A percentile compares a stretch with the other conserved stretches of the same genome.
Evolutionary conservation across 2,797 vertebrate genomes (phyloP).

Genomic region (Scyliorhinus canicula): DNA sequence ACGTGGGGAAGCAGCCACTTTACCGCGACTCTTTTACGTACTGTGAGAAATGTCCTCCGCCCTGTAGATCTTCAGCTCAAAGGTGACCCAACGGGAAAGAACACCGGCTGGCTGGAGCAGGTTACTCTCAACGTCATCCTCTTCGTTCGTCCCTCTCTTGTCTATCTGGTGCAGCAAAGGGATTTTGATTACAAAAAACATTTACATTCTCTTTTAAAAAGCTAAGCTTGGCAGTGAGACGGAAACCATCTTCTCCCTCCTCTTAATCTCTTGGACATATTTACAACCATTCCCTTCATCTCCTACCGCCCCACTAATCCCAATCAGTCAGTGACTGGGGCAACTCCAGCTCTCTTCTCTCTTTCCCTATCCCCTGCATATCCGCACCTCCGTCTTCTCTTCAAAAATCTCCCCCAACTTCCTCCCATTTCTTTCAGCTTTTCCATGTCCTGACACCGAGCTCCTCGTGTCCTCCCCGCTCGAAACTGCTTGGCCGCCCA

Average conservation of each 20-base stretch:
- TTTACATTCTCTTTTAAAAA: background rate
- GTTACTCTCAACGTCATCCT: constrained; percentile 92
- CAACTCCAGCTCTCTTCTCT: background rate
- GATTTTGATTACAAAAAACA: background rate
- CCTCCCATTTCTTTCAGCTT: background rate
- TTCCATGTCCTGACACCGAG: background rate
- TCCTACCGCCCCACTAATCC: background rate
- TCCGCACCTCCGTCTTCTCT: background rate
- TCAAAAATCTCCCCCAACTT: background rate
- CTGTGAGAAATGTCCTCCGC: constrained; percentile 95
- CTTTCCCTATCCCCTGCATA: background rate
- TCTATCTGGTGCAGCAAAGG: constrained; percentile 62
- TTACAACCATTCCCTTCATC: background rate
- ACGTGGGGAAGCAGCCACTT: background rate
- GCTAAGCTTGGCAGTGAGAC: background rate
- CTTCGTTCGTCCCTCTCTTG: constrained; percentile 69
- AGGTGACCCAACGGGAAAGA: constrained; percentile 78
- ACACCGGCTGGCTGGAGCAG: constrained; percentile 83
- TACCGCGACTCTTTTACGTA: constrained; percentile 47
- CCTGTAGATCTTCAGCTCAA: constrained; percentile 87
- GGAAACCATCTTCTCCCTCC: background rate
- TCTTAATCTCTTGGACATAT: no score
- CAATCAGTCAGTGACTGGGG: background rate
- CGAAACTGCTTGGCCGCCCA: background rate
- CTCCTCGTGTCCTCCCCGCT: background rate